These are phyloP conservation scores for Sebastolobus alascanus DNA, from an alignment of 2,797 vertebrate species.

Conservation along the genomic window DNA sequence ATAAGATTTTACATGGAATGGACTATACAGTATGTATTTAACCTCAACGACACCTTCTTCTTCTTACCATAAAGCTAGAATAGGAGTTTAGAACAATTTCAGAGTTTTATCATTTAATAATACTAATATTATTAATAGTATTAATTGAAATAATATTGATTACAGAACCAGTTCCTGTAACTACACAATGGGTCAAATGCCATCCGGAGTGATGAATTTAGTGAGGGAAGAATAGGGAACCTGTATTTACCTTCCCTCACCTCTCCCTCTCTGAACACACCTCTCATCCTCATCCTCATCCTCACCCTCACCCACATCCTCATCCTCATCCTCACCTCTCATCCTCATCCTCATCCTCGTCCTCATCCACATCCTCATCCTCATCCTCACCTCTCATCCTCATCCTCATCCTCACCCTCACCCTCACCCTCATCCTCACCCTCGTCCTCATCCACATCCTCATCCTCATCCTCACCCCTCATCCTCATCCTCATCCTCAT, in stretches of 20 bases:
- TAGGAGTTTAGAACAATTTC: neutral
- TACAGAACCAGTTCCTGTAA: neutral
- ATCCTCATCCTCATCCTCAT: too few relatives aligned
- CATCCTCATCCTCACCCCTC: too few relatives aligned
- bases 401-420: too few relatives aligned
- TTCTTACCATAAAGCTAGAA: neutral
- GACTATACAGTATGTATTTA: neutral
- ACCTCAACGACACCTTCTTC: neutral
- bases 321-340: too few relatives aligned
- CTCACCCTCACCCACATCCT: too few relatives aligned
- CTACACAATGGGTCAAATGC: neutral
- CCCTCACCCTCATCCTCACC: too few relatives aligned
- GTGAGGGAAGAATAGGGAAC: neutral
- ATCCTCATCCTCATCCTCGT: too few relatives aligned
- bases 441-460: too few relatives aligned
- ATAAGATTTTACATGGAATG: neutral
- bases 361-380: too few relatives aligned
- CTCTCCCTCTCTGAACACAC: constrained; percentile 4
- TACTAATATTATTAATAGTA: neutral
- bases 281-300: constrained; percentile 20
- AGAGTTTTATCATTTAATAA: neutral
- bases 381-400: too few relatives aligned
- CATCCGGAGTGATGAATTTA: neutral
- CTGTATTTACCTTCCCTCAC: constrained; percentile 15
- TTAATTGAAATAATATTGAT: neutral